Conservation (phyloP, 2,113 vertebrate species). For the Notothenia coriiceps region DNA sequence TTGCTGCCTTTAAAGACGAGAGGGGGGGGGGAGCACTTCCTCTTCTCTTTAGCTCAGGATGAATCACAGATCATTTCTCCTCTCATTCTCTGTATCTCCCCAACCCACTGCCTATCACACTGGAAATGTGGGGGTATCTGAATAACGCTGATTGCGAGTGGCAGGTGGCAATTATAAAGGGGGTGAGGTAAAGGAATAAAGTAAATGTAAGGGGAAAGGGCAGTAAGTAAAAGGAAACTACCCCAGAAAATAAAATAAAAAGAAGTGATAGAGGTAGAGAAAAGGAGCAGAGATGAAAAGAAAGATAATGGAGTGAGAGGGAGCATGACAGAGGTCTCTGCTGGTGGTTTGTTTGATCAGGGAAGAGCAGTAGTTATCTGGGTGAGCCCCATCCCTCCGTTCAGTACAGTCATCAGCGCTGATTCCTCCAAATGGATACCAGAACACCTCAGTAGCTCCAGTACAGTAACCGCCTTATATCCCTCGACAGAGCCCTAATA, state of each 20-base stretch:
- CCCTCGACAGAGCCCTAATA: constrained; percentile 66
- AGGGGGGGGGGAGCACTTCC: constrained; percentile 32
- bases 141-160: constrained; percentile 70
- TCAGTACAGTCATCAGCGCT: constrained; percentile 75
- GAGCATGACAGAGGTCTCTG: constrained; percentile 60
- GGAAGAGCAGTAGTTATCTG: constrained; percentile 73
- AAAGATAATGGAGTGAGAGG: constrained; percentile 45
- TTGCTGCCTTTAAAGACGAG: constrained; percentile 59
- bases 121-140: constrained; percentile 54
- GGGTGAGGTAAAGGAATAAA: constrained; percentile 27
- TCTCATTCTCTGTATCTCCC: constrained; percentile 64
- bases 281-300: constrained; percentile 26
- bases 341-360: constrained; percentile 82
- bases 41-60: constrained; percentile 63
- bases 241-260: constrained; percentile 8
- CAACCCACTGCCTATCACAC: constrained; percentile 32
- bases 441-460: constrained; percentile 78
- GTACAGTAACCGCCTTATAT: constrained; percentile 70
- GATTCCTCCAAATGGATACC: constrained; percentile 81
- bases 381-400: constrained; percentile 43
- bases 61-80: constrained; percentile 71
- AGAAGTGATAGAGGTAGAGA: constrained; percentile 1
- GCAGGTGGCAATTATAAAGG: constrained; percentile 67
- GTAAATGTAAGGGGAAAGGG: constrained; percentile 26
- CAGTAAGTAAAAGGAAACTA: constrained; percentile 18